A percentile compares a stretch with the other conserved stretches of the same genome.
These are phyloP conservation scores for Zaprionus inermis DNA, from an alignment of 1,140 invertebrate genomes.

Conservation along the genomic window DNA sequence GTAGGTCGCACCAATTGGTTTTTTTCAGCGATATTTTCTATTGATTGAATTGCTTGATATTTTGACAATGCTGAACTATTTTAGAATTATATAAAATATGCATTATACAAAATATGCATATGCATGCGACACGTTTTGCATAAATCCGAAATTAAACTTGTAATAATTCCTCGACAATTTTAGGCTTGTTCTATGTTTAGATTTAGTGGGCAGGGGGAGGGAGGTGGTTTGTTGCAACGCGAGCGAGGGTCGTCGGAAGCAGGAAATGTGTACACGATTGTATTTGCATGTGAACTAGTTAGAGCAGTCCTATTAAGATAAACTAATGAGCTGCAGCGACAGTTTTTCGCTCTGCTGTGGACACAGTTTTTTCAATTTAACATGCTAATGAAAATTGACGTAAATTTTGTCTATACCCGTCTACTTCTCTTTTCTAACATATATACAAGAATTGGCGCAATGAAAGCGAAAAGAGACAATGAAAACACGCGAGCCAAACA, in stretches of 20 bases:
- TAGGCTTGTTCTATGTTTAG: constrained; percentile 22
- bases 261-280: neutral
- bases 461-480: constrained; percentile 23
- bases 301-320: neutral
- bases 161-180: constrained; percentile 3
- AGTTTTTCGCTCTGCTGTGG: constrained; percentile 1
- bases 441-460: neutral
- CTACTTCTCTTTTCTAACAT: neutral
- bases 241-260: neutral
- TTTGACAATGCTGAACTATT: neutral
- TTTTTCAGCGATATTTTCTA: no score
- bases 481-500: constrained; percentile 5
- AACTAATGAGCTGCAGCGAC: constrained; percentile 10
- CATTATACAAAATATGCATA: neutral
- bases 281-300: neutral
- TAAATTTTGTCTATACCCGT: constrained; percentile 4
- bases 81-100: neutral
- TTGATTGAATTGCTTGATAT: no score
- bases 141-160: neutral
- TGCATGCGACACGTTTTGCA: neutral
- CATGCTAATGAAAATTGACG: constrained; percentile 22
- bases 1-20: neutral
- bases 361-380: neutral
- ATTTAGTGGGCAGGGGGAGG: neutral
- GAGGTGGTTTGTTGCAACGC: neutral